These are phyloP conservation scores for Latrodectus hesperus DNA, from an alignment of 2,888 invertebrate species.

Conservation along the genomic window DNA sequence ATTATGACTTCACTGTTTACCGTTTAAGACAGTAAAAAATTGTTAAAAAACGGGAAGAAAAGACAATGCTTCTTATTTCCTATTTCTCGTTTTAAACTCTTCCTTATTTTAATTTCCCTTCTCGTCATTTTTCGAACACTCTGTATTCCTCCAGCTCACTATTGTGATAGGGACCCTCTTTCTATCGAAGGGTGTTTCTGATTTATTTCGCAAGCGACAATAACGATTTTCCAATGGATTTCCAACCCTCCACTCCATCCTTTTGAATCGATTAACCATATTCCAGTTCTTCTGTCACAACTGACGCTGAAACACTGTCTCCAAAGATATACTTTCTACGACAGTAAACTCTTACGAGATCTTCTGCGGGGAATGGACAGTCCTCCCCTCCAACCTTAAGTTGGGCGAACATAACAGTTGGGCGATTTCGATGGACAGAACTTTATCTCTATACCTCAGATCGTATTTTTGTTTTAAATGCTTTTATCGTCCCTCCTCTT, in stretches of 20 bases:
- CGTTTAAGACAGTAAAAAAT: too few species aligned
- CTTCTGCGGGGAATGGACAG: constrained; percentile 16
- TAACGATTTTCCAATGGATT: constrained; percentile 68
- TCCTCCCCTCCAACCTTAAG: too few species aligned
- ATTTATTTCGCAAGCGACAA: constrained; percentile 60
- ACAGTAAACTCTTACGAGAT: constrained; percentile 33
- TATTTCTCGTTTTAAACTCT: too few species aligned
- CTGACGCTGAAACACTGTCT: constrained; percentile 38
- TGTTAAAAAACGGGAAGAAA: too few species aligned
- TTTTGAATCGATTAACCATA: constrained; percentile 49
- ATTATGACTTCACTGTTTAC: too few species aligned
- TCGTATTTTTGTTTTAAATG: constrained; percentile 5
- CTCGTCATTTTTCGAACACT: too few species aligned
- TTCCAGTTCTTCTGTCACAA: constrained; percentile 38
- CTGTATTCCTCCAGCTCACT: neutral
- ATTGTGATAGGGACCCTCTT: constrained; percentile 14
- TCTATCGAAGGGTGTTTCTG: constrained; percentile 26
- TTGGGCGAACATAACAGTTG: too few species aligned
- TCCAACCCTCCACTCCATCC: constrained; percentile 1
- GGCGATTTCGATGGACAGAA: constrained; percentile 26
- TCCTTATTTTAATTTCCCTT: too few species aligned
- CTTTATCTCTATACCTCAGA: constrained; percentile 49
- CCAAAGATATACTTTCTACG: constrained; percentile 18
- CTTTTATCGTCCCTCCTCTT: neutral
- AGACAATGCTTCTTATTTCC: too few species aligned